Evolutionary conservation across 2,888 invertebrate genomes (phyloP).

Genomic region (Drosophila neonasuta): DNA sequence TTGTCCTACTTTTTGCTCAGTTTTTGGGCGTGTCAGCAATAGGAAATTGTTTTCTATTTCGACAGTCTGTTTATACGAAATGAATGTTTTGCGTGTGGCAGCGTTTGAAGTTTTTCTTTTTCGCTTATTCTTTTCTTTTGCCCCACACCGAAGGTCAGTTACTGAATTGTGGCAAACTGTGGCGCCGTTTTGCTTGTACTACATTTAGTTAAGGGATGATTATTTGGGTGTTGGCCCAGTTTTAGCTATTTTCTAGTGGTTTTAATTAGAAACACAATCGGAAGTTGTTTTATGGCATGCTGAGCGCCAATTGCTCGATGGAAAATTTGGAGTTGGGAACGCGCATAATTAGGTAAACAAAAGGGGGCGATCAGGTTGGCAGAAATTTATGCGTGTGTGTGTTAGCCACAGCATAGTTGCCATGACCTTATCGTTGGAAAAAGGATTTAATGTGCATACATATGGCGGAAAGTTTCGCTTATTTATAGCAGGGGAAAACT

Average conservation of each 20-base stretch:
- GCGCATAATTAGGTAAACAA: constrained; percentile 3
- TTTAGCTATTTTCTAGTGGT: constrained; percentile 29
- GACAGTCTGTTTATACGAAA: constrained; percentile 26
- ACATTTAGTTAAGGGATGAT: constrained; percentile 2
- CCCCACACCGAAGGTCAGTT: constrained; percentile 33
- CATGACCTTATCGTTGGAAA: background rate
- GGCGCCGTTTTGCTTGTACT: background rate
- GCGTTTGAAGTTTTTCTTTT: constrained; percentile 7
- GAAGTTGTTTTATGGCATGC: constrained; percentile 59
- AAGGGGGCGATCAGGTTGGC: background rate
- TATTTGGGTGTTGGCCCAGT: constrained; percentile 13
- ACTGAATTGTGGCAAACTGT: constrained; percentile 2
- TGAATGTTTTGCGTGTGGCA: constrained; percentile 48
- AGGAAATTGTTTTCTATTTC: constrained; percentile 12
- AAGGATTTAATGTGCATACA: background rate
- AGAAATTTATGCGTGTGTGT: background rate
- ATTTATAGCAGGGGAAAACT: constrained; percentile 19
- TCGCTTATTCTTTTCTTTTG: too few relatives aligned
- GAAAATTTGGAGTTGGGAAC: constrained; percentile 13
- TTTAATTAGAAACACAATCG: constrained; percentile 65
- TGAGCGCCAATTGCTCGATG: constrained; percentile 27
- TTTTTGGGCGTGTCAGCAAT: constrained; percentile 20
- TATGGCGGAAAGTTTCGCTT: constrained; percentile 16
- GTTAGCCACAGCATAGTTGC: background rate
- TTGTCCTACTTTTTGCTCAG: background rate